Percentiles rank a stretch among this genome's conserved stretches.
Evolutionary conservation across 2,888 invertebrate species (phyloP).

Genomic region (Thyatira batis): DNA sequence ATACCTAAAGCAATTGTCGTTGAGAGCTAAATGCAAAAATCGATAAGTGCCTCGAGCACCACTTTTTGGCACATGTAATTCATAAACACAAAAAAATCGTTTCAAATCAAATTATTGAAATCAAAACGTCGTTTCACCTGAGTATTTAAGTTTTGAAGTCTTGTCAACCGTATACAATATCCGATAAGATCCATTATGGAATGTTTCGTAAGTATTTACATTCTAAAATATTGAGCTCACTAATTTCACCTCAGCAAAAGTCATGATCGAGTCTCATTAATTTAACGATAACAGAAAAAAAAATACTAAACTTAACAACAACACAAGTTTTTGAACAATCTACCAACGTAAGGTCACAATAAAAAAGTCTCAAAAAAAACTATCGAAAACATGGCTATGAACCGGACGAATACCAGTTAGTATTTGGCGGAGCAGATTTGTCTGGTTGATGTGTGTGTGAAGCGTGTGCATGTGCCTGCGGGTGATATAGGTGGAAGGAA

Average conservation of each 20-base stretch:
- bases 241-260: slow-evolving; percentile 29
- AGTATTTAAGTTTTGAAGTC: slow-evolving; percentile 56
- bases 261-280: slow-evolving; percentile 45
- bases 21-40: slow-evolving; percentile 3
- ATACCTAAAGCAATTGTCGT: background rate
- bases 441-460: slow-evolving; percentile 72
- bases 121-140: slow-evolving; percentile 30
- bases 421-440: slow-evolving; percentile 86
- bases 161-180: slow-evolving; percentile 63
- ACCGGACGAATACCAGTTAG: slow-evolving; percentile 90
- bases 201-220: slow-evolving; percentile 18
- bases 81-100: slow-evolving; percentile 3
- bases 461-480: slow-evolving; percentile 78
- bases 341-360: slow-evolving; percentile 26
- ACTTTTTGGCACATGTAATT: slow-evolving; percentile 1
- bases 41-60: background rate
- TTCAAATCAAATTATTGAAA: slow-evolving; percentile 9
- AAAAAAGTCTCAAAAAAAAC: slow-evolving; percentile 39
- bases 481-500: slow-evolving; percentile 95
- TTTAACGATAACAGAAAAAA: slow-evolving; percentile 39
- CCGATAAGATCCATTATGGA: slow-evolving; percentile 27
- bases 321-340: slow-evolving; percentile 8
- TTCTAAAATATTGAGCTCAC: slow-evolving; percentile 6
- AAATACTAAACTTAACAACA: slow-evolving; percentile 46
- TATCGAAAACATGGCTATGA: slow-evolving; percentile 83